These are phyloP conservation scores for Momotus momota DNA, from an alignment of 2,797 vertebrate species.

Conservation along the genomic window DNA sequence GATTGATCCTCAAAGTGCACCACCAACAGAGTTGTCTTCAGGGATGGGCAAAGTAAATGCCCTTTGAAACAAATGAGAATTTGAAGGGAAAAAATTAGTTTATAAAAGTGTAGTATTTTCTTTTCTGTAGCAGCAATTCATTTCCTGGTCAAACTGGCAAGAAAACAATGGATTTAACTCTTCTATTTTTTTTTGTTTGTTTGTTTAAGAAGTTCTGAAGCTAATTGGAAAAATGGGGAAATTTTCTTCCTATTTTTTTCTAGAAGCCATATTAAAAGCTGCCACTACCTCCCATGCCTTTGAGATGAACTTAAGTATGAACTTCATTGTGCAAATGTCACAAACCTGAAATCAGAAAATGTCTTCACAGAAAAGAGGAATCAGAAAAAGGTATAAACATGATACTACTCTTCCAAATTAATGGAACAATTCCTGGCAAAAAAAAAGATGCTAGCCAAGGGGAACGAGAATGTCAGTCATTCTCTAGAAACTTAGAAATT, in stretches of 20 bases:
- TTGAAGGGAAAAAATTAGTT: background rate
- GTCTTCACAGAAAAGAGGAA: background rate
- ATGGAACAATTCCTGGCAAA: background rate
- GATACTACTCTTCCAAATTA: background rate
- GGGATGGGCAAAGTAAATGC: background rate
- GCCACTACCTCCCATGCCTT: background rate
- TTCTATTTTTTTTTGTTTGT: background rate
- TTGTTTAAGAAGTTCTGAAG: background rate
- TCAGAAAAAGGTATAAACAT: background rate
- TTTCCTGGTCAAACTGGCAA: background rate
- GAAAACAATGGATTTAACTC: background rate
- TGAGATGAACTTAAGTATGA: background rate
- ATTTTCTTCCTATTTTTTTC: background rate
- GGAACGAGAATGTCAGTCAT: background rate
- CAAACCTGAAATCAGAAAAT: background rate
- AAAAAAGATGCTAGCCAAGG: background rate
- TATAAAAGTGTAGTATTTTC: background rate
- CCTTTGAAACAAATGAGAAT: background rate
- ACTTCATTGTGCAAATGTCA: background rate
- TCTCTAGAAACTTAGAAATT: background rate
- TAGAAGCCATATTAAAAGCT: background rate
- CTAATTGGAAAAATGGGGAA: background rate
- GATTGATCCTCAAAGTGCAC: background rate
- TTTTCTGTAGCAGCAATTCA: background rate
- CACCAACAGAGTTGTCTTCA: background rate